Base-by-base conservation (phyloP, 2,888 invertebrate genomes). In the Drosophila bunnanda region DNA sequence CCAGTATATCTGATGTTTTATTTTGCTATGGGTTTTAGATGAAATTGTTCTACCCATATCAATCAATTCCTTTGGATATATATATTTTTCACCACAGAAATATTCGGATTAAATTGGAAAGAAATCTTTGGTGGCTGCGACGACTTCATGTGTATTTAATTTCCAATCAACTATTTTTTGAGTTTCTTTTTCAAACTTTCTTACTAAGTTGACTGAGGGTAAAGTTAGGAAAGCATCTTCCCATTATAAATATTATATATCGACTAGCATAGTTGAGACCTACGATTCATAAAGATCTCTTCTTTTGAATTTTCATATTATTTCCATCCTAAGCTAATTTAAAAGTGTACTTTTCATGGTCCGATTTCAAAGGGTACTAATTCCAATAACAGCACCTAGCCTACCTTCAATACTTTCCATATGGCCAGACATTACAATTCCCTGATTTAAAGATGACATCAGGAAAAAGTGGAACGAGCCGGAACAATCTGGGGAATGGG, bases 391-490 rank as follows among this genome's bases (percentile, higher is more conserved):
- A 10, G 6, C 17, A 32, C 15, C 22, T 8, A 1, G 10, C 17
- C 6, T 52, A 2, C 22, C 17, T 22, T 32, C n/a, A 20, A 15
- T 34, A 22, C 32, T 32, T 32, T 5, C 15, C 32, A 4, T 32
- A 50, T 15, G 32, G 20, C 9, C 32, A 15, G 32, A 20, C 50
- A 32, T 34, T 22, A 52, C 50, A 9, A 50, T 32, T 48, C 25
- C 15, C 8, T n/a, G 55, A 28, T 15, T 69, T 67, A 20, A 69
- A 67, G 67, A 69, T 48, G 55, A 32, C 20, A 30, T n/a, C 36
- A 25, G 20, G 52, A 53, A 75, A 82, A 71, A 70, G 69, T 69
- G 52, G 68, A 52, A 53, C 68, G 59, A 36, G 36, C 41, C 25
- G n/a, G 39, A 34, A 28, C 38, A 54, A 67, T 68, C 54, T 39